Conservation (phyloP, 2,888 invertebrate species). For the Sphinx pinastri region DNA sequence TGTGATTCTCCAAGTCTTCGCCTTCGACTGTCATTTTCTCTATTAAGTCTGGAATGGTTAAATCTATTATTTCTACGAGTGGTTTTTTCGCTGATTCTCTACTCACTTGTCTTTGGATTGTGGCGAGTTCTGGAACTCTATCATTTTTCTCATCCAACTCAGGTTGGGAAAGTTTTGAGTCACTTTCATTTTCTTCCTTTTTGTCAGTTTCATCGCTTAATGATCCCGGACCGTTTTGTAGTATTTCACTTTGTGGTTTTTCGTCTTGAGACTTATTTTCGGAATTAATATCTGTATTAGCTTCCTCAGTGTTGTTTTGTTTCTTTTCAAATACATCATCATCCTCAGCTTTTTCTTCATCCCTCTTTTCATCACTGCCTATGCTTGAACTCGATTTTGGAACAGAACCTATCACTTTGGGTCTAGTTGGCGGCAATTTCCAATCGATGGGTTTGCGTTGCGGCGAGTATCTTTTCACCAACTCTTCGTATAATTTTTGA, state of each 20-base stretch:
- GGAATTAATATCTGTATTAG: slow-evolving; percentile 36
- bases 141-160: slow-evolving; percentile 74
- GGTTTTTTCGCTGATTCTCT: slow-evolving; percentile 61
- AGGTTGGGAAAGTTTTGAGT: slow-evolving; percentile 61
- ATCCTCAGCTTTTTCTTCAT: slow-evolving; percentile 54
- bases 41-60: slow-evolving; percentile 73
- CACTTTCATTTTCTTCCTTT: slow-evolving; percentile 45
- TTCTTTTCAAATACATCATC: slow-evolving; percentile 71
- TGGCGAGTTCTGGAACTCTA: slow-evolving; percentile 66
- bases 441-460: slow-evolving; percentile 76
- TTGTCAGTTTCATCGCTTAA: slow-evolving; percentile 43
- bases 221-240: slow-evolving; percentile 60
- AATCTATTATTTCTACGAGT: slow-evolving; percentile 58
- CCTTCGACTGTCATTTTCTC: slow-evolving; percentile 72
- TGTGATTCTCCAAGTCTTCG: slow-evolving; percentile 63
- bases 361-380: slow-evolving; percentile 56
- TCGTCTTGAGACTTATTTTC: slow-evolving; percentile 42
- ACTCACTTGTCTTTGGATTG: slow-evolving; percentile 62
- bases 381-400: slow-evolving; percentile 71
- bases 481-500: slow-evolving; percentile 75
- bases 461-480: slow-evolving; percentile 77
- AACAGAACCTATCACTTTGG: slow-evolving; percentile 73
- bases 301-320: slow-evolving; percentile 45
- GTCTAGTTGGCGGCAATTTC: slow-evolving; percentile 76
- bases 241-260: slow-evolving; percentile 47